These are phyloP conservation scores for Phacellophora camtschatica DNA, from an alignment of 30 jellyfish, hydroid and myxozoan species.

Conservation along the genomic window DNA sequence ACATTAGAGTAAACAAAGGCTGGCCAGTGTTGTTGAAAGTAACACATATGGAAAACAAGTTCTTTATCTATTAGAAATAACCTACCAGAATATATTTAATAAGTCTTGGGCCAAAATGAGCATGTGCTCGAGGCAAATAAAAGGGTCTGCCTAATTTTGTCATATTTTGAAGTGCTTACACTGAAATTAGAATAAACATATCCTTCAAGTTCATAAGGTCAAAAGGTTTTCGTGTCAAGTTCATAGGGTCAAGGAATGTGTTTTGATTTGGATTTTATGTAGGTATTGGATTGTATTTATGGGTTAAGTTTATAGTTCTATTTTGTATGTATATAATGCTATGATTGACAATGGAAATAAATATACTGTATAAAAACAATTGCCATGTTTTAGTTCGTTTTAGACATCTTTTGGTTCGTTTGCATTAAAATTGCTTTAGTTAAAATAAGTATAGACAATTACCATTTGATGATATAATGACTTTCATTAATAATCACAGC, in stretches of 20 bases:
- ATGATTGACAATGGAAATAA: no score
- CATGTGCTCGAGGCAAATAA: neutral
- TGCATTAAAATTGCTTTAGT: neutral
- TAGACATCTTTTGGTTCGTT: neutral
- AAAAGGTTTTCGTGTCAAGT: neutral
- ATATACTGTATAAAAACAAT: no score
- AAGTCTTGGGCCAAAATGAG: neutral
- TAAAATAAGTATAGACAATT: neutral
- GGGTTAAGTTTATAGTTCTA: neutral
- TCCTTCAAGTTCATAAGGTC: neutral
- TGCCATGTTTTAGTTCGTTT: no score
- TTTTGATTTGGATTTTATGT: neutral
- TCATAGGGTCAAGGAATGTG: neutral
- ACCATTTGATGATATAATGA: constrained; percentile 21
- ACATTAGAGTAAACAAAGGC: neutral
- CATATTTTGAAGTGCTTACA: constrained; percentile 13
- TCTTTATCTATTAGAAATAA: neutral
- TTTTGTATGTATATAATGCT: neutral
- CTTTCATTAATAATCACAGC: constrained; percentile 16
- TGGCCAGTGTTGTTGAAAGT: constrained; percentile 5
- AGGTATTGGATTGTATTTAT: neutral
- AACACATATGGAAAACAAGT: constrained; percentile 3
- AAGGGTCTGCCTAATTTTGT: no score
- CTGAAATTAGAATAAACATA: neutral
- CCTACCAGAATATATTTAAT: neutral